Conservation (phyloP, 2,113 vertebrate species). For the Tor tambroides region DNA sequence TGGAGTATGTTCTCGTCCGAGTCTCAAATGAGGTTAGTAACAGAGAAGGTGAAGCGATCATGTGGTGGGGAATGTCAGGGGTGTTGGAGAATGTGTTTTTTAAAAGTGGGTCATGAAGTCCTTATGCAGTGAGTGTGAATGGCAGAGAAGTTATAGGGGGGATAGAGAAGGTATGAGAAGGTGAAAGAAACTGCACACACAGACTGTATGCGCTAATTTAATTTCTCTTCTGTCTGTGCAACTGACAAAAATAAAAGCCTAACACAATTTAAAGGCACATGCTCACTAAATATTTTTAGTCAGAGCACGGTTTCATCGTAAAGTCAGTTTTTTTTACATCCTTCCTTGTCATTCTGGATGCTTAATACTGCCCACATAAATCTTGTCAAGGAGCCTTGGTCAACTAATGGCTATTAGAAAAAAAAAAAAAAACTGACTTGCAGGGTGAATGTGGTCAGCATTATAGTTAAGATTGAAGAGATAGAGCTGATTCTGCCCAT, state of each 20-base stretch:
- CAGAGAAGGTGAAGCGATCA: slow-evolving; percentile 3
- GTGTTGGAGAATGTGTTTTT: slow-evolving; percentile 5
- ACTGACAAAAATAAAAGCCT: slow-evolving; percentile 8
- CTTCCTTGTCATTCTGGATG: background rate
- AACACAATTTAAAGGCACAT: background rate
- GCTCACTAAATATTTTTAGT: slow-evolving; percentile 12
- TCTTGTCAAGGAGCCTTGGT: slow-evolving; percentile 26
- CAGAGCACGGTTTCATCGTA: background rate
- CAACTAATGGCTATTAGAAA: slow-evolving; percentile 34
- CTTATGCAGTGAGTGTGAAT: slow-evolving; percentile 19
- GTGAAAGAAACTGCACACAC: background rate
- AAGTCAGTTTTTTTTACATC: no score
- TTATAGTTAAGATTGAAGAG: slow-evolving; percentile 2
- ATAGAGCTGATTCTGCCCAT: slow-evolving; percentile 4
- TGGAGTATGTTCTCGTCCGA: background rate
- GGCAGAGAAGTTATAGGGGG: background rate
- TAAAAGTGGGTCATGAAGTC: slow-evolving; percentile 38
- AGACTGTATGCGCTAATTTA: background rate
- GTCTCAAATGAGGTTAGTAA: slow-evolving; percentile 33
- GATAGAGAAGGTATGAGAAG: background rate
- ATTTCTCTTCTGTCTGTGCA: background rate
- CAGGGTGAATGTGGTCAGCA: slow-evolving; percentile 11
- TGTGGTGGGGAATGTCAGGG: slow-evolving; percentile 21
- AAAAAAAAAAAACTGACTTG: background rate
- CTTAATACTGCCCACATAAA: slow-evolving; percentile 7